Base-by-base conservation (phyloP, 2,888 invertebrate species). In the Erebia aethiops region DNA sequence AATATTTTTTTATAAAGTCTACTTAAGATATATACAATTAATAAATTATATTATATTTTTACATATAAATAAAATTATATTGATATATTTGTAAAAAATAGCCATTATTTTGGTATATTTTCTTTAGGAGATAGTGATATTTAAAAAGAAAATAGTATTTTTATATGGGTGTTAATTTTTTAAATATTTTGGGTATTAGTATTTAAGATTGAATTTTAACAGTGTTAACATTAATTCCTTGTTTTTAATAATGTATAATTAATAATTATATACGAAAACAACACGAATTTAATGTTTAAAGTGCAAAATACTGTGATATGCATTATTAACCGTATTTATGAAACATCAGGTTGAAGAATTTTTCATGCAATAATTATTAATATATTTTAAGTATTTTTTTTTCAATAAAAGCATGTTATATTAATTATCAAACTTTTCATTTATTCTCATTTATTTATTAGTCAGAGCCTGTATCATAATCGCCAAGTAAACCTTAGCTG, bases 351-450 rank as follows among this genome's bases (percentile, higher is more conserved):
- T 60, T 13, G 46, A 46, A 11, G 9, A 18, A 14, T 0, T 61
- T 18, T 46, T 62, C 10, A 8, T 49, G 46, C 61, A 62, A 62
- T 46, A 14, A 60, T 35, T 16, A 9, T n/a, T 43, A 11, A 61
- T 49, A 62, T 21, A 49, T 61, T 46, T 46, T 14, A 0, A 62
- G 18, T 21, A n/a, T 49, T 49, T 49, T 49, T 62, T 62, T 62
- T 49, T 49, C 46, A 62, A 57, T 46, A 66, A 66, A 66, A 66
- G 57, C 66, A 57, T 66, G 66, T 56, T 57, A 57, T 14, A 54
- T 10, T 18, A 18, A 10, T 56, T 16, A 52, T 16, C n/a, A 16
- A 52, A 18, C 54, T 54, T 16, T 9, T 54, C 18, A 21, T 57
- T 18, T 2, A 10, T 11, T 57, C 1, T 57, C 18, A 54, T 54